Percentiles rank a stretch among this genome's conserved stretches.
These are phyloP conservation scores for Nibea albiflora DNA, from an alignment of 2,113 vertebrate genomes.

Conservation along the genomic window DNA sequence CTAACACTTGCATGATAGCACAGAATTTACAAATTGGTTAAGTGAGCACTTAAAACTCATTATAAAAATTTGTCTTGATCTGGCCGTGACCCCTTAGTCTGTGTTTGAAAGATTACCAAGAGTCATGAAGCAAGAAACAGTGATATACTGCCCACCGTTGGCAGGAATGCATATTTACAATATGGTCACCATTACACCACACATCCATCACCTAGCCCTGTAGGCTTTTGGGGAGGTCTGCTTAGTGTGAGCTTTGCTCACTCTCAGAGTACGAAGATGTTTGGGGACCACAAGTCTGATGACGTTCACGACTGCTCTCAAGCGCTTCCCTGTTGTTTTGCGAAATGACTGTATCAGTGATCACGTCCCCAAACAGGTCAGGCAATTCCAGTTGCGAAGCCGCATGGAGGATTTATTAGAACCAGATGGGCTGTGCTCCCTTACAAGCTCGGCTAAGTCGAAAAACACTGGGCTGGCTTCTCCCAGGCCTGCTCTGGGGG, in stretches of 20 bases:
- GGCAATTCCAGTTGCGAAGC: constrained; percentile 77
- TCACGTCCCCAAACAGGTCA: constrained; percentile 77
- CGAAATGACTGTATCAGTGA: constrained; percentile 69
- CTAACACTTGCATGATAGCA: constrained; percentile 32
- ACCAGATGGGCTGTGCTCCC: constrained; percentile 84
- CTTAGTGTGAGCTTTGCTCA: constrained; percentile 53
- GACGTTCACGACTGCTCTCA: constrained; percentile 46
- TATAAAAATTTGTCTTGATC: constrained; percentile 59
- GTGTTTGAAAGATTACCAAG: constrained; percentile 50
- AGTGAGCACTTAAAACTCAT: constrained; percentile 65
- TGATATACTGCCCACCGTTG: constrained; percentile 74
- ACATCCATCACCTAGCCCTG: constrained; percentile 58
- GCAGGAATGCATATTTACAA: constrained; percentile 69
- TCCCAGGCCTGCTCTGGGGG: constrained; percentile 79
- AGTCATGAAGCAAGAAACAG: constrained; percentile 28
- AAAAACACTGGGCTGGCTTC: constrained; percentile 83
- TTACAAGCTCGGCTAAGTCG: constrained; percentile 77
- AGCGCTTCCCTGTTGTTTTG: constrained; percentile 70
- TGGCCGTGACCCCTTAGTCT: constrained; percentile 58
- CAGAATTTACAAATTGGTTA: constrained; percentile 60
- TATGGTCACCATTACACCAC: constrained; percentile 47
- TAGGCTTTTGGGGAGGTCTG: constrained; percentile 42
- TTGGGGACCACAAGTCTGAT: constrained; percentile 43
- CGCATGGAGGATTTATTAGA: constrained; percentile 83
- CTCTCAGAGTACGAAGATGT: constrained; percentile 47